phyloP scores from a whole-genome alignment of 2,797 vertebrate genomes.

The Poeciliopsis infans region DNA sequence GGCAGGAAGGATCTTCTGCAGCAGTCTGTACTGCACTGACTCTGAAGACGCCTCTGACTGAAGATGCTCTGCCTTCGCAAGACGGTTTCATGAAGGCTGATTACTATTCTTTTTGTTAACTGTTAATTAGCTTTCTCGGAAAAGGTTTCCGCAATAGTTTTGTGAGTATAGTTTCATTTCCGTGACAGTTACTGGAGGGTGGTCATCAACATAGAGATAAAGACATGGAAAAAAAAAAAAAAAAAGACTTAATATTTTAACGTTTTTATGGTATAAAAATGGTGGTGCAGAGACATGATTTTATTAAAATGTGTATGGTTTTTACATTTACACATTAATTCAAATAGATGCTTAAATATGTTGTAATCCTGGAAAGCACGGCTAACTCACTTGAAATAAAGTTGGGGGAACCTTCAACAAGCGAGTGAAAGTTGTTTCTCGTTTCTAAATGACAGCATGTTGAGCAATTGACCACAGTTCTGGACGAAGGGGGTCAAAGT shows the following conservation, averaged over 20 bases:
- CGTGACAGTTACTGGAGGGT: background rate
- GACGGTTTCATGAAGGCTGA: no score
- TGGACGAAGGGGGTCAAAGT: background rate
- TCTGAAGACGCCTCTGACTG: no score
- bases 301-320: background rate
- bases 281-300: background rate
- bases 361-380: background rate
- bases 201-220: background rate
- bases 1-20: no score
- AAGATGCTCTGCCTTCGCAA: no score
- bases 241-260: background rate
- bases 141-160: background rate
- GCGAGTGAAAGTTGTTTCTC: slow-evolving; percentile 1
- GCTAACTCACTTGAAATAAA: background rate
- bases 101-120: background rate
- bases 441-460: background rate
- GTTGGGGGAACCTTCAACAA: background rate
- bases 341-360: background rate
- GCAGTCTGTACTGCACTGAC: no score
- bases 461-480: background rate
- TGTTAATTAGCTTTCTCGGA: background rate
- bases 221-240: background rate
- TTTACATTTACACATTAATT: background rate
- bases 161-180: background rate
- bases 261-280: background rate